Percentiles rank a stretch among this genome's conserved stretches.
phyloP scores from a whole-genome alignment of 2,113 vertebrate species.

The Solea solea region DNA sequence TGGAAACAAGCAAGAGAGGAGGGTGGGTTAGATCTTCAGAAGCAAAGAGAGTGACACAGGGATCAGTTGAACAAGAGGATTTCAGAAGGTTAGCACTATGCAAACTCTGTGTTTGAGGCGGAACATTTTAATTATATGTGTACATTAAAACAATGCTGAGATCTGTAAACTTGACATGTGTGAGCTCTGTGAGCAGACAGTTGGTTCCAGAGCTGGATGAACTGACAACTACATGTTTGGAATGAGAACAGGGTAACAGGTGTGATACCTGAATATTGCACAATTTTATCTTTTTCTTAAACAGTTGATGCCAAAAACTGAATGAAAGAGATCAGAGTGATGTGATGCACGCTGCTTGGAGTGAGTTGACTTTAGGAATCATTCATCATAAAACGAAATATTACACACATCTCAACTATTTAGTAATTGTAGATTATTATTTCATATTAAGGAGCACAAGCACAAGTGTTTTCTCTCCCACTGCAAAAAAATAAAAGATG shows the following conservation, averaged over 20 bases:
- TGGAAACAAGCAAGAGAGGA: not conserved
- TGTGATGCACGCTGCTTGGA: not conserved
- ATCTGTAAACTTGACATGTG: slow-evolving; percentile 48
- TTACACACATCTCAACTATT: slow-evolving; percentile 11
- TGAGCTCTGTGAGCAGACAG: slow-evolving; percentile 44
- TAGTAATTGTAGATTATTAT: not conserved
- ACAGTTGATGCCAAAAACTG: slow-evolving; percentile 12
- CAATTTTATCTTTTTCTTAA: slow-evolving; percentile 35
- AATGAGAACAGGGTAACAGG: slow-evolving; percentile 53
- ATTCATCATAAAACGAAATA: slow-evolving; percentile 21
- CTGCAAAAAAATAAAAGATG: not conserved
- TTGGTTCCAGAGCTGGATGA: not conserved
- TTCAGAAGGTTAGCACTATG: not conserved
- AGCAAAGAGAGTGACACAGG: slow-evolving; percentile 1
- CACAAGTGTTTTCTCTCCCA: not conserved
- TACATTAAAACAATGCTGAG: slow-evolving; percentile 10
- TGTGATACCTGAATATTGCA: slow-evolving; percentile 55
- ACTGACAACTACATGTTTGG: slow-evolving; percentile 18
- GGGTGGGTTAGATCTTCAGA: not conserved
- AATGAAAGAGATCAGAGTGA: not conserved
- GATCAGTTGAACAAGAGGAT: slow-evolving; percentile 1
- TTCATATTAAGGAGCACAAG: slow-evolving; percentile 8
- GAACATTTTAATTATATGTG: not conserved
- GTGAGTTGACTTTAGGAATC: slow-evolving; percentile 1
- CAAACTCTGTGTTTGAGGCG: slow-evolving; percentile 6